Conservation (phyloP, 2,888 invertebrate genomes). For the Trissonchulus sp. region DNA sequence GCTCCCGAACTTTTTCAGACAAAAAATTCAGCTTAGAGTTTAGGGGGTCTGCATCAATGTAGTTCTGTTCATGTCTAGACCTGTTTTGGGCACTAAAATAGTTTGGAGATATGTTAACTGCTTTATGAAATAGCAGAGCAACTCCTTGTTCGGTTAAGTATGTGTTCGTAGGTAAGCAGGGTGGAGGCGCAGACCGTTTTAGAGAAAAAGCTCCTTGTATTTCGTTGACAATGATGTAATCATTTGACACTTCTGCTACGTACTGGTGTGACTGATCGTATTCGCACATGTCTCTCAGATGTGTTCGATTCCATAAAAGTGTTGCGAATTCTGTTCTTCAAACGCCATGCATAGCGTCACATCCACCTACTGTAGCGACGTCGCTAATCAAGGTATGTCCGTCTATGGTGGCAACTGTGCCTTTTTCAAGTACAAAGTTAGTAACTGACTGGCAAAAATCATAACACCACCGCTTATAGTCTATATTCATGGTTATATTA, state of each 20-base stretch:
- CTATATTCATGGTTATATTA: too few species aligned
- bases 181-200: background rate
- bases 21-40: conserved; percentile 13
- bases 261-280: background rate
- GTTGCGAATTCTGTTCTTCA: background rate
- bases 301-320: background rate
- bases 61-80: background rate
- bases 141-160: background rate
- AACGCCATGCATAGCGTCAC: background rate
- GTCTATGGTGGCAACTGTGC: background rate
- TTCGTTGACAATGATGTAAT: background rate
- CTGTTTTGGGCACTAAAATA: too few species aligned
- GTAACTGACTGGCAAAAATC: background rate
- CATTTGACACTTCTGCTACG: background rate
- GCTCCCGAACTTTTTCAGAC: background rate
- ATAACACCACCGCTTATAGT: conserved; percentile 11
- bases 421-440: background rate
- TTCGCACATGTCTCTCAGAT: background rate
- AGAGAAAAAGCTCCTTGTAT: background rate
- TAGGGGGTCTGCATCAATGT: background rate
- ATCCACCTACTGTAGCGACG: background rate
- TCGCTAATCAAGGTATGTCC: background rate
- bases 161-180: background rate
- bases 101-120: too few species aligned
- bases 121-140: background rate